Conservation (phyloP, 2,888 invertebrate species). For the Stegana nigrithorax region DNA sequence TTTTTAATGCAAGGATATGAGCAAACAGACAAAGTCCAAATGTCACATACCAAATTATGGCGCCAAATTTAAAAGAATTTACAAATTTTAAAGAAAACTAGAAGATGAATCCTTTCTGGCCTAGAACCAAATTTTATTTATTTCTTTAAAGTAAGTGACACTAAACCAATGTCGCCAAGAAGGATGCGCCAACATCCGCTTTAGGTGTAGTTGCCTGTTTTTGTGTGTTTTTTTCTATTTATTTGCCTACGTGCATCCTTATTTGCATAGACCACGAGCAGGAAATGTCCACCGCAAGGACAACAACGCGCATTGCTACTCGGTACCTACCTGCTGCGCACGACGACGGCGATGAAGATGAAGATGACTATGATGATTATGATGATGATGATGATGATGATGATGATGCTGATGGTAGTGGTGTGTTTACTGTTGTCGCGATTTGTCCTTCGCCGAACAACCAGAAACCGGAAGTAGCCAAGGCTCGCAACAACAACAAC, state of each 20-base stretch:
- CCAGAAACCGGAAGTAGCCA: conserved; percentile 52
- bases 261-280: conserved; percentile 49
- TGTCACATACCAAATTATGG: conserved; percentile 26
- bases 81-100: neutral
- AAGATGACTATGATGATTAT: too few species aligned
- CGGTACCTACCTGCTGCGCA: too few species aligned
- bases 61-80: conserved; percentile 20
- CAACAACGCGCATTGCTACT: too few species aligned
- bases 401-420: too few species aligned
- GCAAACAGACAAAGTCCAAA: too few species aligned
- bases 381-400: too few species aligned
- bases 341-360: too few species aligned
- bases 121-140: too few species aligned
- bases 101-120: too few species aligned
- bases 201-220: neutral
- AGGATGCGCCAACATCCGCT: neutral
- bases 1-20: too few species aligned
- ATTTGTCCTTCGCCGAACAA: conserved; percentile 47
- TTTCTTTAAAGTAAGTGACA: neutral
- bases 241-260: conserved; percentile 36
- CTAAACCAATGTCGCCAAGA: neutral
- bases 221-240: neutral
- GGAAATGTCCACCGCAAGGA: conserved; percentile 44
- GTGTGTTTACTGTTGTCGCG: conserved; percentile 32
- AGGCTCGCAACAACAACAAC: conserved; percentile 53